Conservation (phyloP, 1,140 invertebrate species). For the Rhysida immarginata region DNA sequence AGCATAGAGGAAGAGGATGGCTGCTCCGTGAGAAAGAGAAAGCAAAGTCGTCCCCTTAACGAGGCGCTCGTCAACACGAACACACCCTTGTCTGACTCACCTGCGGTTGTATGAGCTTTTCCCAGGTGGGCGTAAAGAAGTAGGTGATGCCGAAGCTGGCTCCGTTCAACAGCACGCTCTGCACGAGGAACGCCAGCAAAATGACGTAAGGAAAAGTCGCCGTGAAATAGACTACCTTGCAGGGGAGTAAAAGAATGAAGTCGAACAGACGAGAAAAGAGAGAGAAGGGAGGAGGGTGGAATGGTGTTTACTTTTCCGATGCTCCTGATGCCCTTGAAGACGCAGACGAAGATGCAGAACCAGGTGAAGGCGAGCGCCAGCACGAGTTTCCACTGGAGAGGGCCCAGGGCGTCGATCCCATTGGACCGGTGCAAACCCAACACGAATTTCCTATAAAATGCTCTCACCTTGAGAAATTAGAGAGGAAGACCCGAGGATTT, state of each 20-base stretch:
- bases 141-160: conserved; percentile 25
- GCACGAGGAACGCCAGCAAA: conserved; percentile 47
- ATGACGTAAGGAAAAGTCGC: conserved; percentile 60
- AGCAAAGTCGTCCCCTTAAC: no score
- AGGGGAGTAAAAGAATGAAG: neutral
- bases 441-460: conserved; percentile 2
- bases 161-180: conserved; percentile 39
- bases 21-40: no score
- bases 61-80: no score
- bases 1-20: no score
- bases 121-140: conserved; percentile 7
- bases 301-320: conserved; percentile 19
- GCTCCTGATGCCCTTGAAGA: conserved; percentile 19
- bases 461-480: no score
- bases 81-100: no score
- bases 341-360: conserved; percentile 10
- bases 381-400: conserved; percentile 19
- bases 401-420: conserved; percentile 17
- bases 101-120: neutral
- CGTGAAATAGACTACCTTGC: conserved; percentile 53
- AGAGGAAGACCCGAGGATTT: neutral
- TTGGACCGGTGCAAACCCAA: neutral
- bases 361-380: conserved; percentile 5
- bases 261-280: neutral
- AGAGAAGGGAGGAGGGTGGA: neutral